Evolutionary conservation across 2,797 vertebrate species (phyloP).

Genomic region (Molossus molossus): DNA sequence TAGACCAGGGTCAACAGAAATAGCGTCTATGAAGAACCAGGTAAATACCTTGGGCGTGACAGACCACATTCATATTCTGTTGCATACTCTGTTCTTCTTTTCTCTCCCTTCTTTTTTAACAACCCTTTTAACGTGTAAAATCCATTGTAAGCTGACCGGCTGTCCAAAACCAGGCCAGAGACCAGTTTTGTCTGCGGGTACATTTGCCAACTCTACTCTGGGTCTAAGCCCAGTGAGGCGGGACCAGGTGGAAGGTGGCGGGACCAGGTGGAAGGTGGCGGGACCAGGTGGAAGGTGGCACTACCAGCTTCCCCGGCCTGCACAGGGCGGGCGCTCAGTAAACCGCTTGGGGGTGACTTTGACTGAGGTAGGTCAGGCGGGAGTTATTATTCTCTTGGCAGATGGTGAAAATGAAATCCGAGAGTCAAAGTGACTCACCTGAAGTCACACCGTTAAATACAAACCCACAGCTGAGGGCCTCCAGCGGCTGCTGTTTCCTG

Average conservation of each 20-base stretch:
- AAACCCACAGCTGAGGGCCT: background rate
- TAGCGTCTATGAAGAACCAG: background rate
- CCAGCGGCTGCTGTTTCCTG: background rate
- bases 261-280: too few relatives aligned
- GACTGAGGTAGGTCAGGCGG: background rate
- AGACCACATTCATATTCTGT: background rate
- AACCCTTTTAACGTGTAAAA: slow-evolving; percentile 7
- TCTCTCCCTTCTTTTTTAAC: background rate
- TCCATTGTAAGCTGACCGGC: slow-evolving; percentile 4
- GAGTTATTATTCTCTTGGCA: slow-evolving; percentile 21
- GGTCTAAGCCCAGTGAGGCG: background rate
- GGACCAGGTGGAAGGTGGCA: background rate
- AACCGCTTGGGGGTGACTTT: background rate
- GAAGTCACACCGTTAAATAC: background rate
- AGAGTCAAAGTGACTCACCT: background rate
- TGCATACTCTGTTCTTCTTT: background rate
- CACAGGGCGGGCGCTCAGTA: background rate
- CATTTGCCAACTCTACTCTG: background rate
- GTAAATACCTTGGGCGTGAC: background rate
- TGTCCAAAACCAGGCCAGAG: background rate
- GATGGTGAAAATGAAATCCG: slow-evolving; percentile 43
- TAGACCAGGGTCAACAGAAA: background rate
- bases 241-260: background rate
- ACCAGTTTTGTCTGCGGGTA: background rate
- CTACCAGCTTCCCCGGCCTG: background rate